These are phyloP conservation scores for Machimus atricapillus DNA, from an alignment of 2,888 invertebrate genomes.

Conservation along the genomic window DNA sequence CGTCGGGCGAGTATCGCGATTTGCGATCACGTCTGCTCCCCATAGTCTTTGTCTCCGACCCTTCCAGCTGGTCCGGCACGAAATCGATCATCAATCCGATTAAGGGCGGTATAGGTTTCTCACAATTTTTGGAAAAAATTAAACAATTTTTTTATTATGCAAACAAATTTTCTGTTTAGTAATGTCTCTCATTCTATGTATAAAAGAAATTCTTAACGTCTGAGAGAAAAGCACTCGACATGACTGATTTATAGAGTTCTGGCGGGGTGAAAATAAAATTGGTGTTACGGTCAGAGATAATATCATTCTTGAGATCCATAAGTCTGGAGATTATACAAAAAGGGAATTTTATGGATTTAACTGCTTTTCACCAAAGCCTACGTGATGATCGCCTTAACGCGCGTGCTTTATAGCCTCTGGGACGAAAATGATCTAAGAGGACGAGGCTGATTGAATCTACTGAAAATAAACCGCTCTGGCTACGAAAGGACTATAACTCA, in stretches of 20 bases:
- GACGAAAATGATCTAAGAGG: neutral
- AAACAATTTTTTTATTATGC: neutral
- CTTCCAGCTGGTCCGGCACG: neutral
- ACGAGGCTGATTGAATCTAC: neutral
- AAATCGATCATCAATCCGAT: constrained; percentile 33
- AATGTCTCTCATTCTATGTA: neutral
- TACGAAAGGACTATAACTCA: neutral
- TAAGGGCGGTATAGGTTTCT: neutral
- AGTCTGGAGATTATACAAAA: neutral
- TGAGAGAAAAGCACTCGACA: neutral
- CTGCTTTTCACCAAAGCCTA: neutral
- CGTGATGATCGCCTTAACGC: neutral
- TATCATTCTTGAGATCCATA: neutral
- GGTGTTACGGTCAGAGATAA: neutral
- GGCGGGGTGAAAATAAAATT: neutral
- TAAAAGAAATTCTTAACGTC: neutral
- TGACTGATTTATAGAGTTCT: neutral
- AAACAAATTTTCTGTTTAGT: neutral
- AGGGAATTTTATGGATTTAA: neutral
- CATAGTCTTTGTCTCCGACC: neutral
- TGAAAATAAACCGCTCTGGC: neutral
- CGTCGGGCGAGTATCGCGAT: constrained; percentile 16
- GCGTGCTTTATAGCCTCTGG: neutral
- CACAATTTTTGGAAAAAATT: neutral
- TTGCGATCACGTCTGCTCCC: constrained; percentile 16